Evolutionary conservation across 2,888 invertebrate species (phyloP).

Genomic region (Phyllotreta cruciferae): DNA sequence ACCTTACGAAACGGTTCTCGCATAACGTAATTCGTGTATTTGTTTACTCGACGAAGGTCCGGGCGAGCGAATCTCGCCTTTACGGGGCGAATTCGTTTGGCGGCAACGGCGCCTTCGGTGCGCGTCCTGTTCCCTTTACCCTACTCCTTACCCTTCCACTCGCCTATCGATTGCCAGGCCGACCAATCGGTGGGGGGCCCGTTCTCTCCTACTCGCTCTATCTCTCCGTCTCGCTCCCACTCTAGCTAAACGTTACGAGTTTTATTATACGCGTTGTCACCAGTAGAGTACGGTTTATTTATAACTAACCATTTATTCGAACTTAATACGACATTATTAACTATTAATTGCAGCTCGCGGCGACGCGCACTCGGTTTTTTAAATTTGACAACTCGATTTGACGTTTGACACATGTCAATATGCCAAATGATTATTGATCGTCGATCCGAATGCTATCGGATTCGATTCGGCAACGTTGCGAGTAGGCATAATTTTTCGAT

Average conservation of each 20-base stretch:
- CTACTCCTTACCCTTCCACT: slow-evolving; percentile 57
- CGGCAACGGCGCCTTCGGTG: slow-evolving; percentile 62
- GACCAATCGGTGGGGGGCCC: slow-evolving; percentile 67
- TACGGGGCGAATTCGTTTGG: slow-evolving; percentile 57
- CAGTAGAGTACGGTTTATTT: too few relatives aligned
- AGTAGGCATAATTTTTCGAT: slow-evolving; percentile 39
- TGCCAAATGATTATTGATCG: slow-evolving; percentile 10
- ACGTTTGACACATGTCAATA: too few relatives aligned
- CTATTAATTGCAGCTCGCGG: too few relatives aligned
- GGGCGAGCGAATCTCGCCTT: slow-evolving; percentile 57
- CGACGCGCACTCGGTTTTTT: too few relatives aligned
- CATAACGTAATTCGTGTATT: slow-evolving; percentile 58
- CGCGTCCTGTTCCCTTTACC: slow-evolving; percentile 63
- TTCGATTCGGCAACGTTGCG: background rate
- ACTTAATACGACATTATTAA: too few relatives aligned
- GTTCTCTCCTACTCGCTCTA: slow-evolving; percentile 47
- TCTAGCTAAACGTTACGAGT: too few relatives aligned
- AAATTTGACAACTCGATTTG: too few relatives aligned
- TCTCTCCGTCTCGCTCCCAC: too few relatives aligned
- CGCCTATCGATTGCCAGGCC: slow-evolving; percentile 70
- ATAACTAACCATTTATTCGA: too few relatives aligned
- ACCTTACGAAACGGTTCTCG: slow-evolving; percentile 47
- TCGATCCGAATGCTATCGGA: slow-evolving; percentile 1
- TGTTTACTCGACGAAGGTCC: slow-evolving; percentile 65
- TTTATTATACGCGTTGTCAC: too few relatives aligned